Conservation (phyloP, 2,888 invertebrate genomes). For the Doris montereyensis region DNA sequence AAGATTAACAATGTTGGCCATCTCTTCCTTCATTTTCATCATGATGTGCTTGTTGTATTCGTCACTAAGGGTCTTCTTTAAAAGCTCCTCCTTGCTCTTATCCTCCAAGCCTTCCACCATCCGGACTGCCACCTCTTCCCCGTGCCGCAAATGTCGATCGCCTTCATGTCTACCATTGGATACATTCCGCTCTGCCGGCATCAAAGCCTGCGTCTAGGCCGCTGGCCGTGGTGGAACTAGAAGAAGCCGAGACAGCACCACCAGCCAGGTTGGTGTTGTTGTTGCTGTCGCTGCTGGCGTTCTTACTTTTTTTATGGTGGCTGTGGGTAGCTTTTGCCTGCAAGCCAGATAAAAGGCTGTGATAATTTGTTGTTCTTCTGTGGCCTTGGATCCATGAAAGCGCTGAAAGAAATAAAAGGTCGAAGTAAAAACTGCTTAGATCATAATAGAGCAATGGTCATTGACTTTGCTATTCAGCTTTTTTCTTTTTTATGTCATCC, state of each 20-base stretch:
- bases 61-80: no score
- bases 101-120: conserved; percentile 29
- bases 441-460: neutral
- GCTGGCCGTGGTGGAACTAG: neutral
- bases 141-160: conserved; percentile 34
- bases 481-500: no score
- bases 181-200: neutral
- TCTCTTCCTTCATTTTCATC: no score
- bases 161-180: conserved; percentile 36
- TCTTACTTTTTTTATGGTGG: neutral
- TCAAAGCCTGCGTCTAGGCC: neutral
- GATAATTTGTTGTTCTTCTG: conserved; percentile 18
- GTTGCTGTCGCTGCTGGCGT: conserved; percentile 6
- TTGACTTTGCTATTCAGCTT: no score
- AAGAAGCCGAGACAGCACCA: neutral
- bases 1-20: no score
- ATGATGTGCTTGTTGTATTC: no score
- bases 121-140: conserved; percentile 37
- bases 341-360: no score
- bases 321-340: neutral
- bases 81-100: neutral
- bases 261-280: conserved; percentile 32
- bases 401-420: neutral
- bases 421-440: neutral
- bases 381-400: conserved; percentile 7